Conservation (phyloP, 1,140 invertebrate genomes). For the Coenobita brevimanus region DNA sequence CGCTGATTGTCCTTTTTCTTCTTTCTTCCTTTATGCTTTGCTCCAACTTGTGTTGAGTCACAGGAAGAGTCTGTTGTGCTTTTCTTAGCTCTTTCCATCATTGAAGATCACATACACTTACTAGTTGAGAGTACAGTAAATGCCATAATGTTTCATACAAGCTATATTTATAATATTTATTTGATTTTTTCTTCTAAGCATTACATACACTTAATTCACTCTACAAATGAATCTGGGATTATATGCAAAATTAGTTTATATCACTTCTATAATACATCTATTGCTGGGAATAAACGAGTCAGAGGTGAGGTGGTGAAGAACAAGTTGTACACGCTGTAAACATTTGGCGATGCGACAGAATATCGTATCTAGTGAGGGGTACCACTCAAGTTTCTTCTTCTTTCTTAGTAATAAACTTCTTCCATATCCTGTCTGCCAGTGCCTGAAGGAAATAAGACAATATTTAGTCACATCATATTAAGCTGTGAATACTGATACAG, state of each 20-base stretch:
- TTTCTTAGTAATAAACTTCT: conserved; percentile 51
- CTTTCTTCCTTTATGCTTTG: conserved; percentile 36
- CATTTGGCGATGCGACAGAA: not conserved
- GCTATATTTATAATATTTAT: not conserved
- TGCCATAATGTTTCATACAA: not conserved
- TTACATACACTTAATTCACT: conserved; percentile 1
- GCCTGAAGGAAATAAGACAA: conserved; percentile 28
- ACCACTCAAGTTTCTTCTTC: conserved; percentile 58
- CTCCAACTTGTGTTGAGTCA: conserved; percentile 14
- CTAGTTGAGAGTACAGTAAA: not conserved
- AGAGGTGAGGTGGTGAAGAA: not conserved
- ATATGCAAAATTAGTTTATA: conserved; percentile 21
- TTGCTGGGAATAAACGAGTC: not conserved
- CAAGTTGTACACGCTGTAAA: not conserved
- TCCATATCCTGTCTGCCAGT: conserved; percentile 56
- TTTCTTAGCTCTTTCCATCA: conserved; percentile 55
- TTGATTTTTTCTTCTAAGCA: not conserved
- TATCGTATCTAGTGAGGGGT: not conserved
- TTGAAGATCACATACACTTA: not conserved
- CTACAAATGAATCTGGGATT: too few species aligned
- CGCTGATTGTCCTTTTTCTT: conserved; percentile 37
- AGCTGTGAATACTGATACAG: too few species aligned
- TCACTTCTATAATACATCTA: not conserved
- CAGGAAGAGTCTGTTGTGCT: not conserved
- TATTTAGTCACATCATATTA: too few species aligned